These are phyloP conservation scores for Columba guinea DNA, from an alignment of 2,797 vertebrate genomes.

Conservation along the genomic window DNA sequence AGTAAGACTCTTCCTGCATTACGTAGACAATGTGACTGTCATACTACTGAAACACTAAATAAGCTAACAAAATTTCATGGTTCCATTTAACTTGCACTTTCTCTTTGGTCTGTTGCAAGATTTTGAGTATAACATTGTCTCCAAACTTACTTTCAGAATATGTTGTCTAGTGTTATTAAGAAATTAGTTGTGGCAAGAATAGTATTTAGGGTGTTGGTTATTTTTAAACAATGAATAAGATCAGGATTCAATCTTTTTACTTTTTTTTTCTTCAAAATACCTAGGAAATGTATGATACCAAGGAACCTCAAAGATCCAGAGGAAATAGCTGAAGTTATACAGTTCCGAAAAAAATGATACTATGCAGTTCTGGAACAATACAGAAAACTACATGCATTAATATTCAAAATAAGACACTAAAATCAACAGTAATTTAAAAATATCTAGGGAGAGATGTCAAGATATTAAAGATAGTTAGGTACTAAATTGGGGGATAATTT, in stretches of 20 bases:
- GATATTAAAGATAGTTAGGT: neutral
- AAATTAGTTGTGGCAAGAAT: neutral
- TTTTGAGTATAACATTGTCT: neutral
- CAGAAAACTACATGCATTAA: neutral
- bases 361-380: neutral
- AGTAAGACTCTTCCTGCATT: neutral
- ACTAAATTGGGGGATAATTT: neutral
- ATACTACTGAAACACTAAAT: neutral
- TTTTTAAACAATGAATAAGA: neutral
- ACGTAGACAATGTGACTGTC: neutral
- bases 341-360: neutral
- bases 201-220: rapidly evolving
- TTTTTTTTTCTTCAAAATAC: neutral
- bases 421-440: neutral
- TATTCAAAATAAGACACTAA: neutral
- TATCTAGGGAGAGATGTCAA: neutral
- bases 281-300: neutral
- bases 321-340: neutral
- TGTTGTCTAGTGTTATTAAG: neutral
- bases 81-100: neutral
- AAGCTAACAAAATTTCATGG: neutral
- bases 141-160: neutral
- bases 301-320: neutral
- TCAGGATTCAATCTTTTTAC: neutral
- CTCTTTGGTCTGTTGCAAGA: neutral